phyloP scores from a whole-genome alignment of 2,888 invertebrate genomes.

The Parnassius mnemosyne region DNA sequence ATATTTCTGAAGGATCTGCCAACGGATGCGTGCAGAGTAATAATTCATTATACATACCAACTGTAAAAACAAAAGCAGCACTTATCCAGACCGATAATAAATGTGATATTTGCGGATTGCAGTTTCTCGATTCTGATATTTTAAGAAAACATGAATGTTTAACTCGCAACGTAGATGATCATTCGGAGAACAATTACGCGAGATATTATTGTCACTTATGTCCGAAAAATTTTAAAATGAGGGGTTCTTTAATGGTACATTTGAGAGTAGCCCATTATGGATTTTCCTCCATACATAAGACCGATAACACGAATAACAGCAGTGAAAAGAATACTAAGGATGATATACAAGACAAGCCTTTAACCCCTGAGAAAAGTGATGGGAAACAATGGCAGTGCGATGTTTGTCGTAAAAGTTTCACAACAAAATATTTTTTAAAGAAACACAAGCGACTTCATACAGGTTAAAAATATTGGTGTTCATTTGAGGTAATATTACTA shows the following conservation, averaged over 20 bases:
- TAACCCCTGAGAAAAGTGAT: conserved; percentile 66
- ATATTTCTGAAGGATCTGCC: conserved; percentile 40
- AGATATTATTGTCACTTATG: conserved; percentile 88
- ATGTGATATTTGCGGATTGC: conserved; percentile 86
- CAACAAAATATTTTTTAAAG: conserved; percentile 93
- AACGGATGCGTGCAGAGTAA: conserved; percentile 43
- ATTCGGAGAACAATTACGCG: conserved; percentile 56
- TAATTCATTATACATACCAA: conserved; percentile 43
- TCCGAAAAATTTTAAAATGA: conserved; percentile 89
- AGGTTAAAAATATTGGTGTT: conserved; percentile 81
- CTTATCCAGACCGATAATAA: conserved; percentile 53
- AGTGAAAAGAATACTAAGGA: conserved; percentile 37
- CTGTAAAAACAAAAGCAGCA: conserved; percentile 51
- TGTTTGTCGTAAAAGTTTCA: conserved; percentile 90
- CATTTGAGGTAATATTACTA: conserved; percentile 73
- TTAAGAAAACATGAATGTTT: conserved; percentile 87
- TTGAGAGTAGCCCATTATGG: conserved; percentile 89
- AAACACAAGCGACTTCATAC: conserved; percentile 93
- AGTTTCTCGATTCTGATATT: conserved; percentile 85
- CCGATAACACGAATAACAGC: conserved; percentile 30
- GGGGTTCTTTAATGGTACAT: conserved; percentile 90
- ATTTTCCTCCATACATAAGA: conserved; percentile 56
- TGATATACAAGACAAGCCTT: conserved; percentile 41
- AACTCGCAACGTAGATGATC: conserved; percentile 80
- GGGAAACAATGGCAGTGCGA: conserved; percentile 93